Evolutionary conservation across 1,140 invertebrate species (phyloP).

Genomic region (Doryteuthis pealeii): DNA sequence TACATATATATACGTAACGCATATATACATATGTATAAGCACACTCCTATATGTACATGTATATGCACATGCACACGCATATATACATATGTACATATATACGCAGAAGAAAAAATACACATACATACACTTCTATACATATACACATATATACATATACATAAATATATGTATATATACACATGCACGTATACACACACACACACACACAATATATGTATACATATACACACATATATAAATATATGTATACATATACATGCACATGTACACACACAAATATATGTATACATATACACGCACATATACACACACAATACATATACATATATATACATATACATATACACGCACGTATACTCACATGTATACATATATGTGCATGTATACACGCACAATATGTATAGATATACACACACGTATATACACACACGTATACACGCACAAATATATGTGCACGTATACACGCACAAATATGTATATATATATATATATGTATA

Average conservation of each 20-base stretch:
- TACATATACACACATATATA: neutral
- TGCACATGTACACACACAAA: neutral
- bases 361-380: too few relatives aligned
- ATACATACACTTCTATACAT: neutral
- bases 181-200: neutral
- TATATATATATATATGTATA: neutral
- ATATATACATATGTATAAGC: too few relatives aligned
- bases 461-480: too few relatives aligned
- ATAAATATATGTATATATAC: conserved; percentile 1
- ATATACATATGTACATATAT: neutral
- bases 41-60: too few relatives aligned
- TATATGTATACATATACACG: too few relatives aligned
- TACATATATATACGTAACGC: too few relatives aligned
- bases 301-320: too few relatives aligned
- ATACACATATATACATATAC: neutral
- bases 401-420: too few relatives aligned
- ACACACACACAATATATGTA: neutral
- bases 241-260: conserved; percentile 1
- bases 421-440: neutral
- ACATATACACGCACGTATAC: too few relatives aligned
- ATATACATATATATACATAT: neutral
- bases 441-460: neutral
- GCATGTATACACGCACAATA: too few relatives aligned
- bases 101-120: neutral
- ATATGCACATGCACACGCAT: neutral